A percentile compares a stretch with the other conserved stretches of the same genome.
phyloP scores from a whole-genome alignment of 2,797 vertebrate species.

The Macropus fuliginosus region DNA sequence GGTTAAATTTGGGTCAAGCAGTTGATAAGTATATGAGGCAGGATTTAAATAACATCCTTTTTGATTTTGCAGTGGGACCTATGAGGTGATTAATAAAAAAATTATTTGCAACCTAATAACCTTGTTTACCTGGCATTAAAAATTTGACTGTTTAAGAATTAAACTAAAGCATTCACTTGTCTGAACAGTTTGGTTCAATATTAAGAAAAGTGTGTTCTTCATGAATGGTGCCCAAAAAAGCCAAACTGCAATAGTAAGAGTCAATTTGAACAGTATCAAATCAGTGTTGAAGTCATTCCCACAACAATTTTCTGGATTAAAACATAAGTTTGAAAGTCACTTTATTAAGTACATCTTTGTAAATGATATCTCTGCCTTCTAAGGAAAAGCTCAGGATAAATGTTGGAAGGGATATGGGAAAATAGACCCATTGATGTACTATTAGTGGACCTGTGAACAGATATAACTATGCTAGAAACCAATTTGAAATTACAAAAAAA shows the following conservation, averaged over 20 bases:
- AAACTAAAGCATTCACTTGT: not conserved
- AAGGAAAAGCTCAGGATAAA: not conserved
- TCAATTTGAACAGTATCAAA: not conserved
- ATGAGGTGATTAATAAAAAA: not conserved
- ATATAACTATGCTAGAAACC: not conserved
- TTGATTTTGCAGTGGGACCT: not conserved
- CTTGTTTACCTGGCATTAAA: not conserved
- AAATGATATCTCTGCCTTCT: not conserved
- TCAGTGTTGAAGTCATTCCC: not conserved
- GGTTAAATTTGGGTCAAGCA: not conserved
- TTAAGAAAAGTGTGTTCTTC: not conserved
- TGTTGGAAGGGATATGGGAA: not conserved
- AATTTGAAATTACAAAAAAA: not conserved
- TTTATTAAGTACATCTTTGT: not conserved
- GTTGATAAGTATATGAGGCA: not conserved
- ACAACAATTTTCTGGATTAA: not conserved
- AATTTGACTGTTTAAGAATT: not conserved
- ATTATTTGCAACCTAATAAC: not conserved
- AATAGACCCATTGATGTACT: not conserved
- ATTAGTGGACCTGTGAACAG: not conserved
- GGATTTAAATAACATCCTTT: not conserved
- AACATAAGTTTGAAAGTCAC: not conserved
- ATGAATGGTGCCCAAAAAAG: not conserved
- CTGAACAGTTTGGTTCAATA: not conserved
- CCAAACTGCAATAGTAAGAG: not conserved